phyloP scores from a whole-genome alignment of 35 echinoderm and acorn worm species.

The Hemicentrotus pulcherrimus region DNA sequence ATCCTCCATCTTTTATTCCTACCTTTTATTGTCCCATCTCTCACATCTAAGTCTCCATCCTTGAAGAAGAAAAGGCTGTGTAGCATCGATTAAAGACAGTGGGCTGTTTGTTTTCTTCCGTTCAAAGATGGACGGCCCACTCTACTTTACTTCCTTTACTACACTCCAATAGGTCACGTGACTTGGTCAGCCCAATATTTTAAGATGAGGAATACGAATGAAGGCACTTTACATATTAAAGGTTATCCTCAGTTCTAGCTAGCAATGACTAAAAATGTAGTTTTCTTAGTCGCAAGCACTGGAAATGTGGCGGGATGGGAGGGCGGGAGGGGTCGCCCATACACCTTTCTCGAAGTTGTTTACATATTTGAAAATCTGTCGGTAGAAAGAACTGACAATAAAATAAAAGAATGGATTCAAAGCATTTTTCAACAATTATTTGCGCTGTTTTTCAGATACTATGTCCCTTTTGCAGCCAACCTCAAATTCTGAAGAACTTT shows the following conservation, averaged over 20 bases:
- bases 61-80: neutral
- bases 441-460: too few relatives aligned
- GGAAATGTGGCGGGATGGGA: neutral
- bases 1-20: too few relatives aligned
- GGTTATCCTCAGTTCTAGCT: neutral
- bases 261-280: neutral
- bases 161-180: neutral
- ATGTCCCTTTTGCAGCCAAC: too few relatives aligned
- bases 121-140: slow-evolving; percentile 2
- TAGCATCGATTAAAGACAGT: neutral
- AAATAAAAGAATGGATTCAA: too few relatives aligned
- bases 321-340: neutral
- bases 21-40: too few relatives aligned
- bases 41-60: neutral
- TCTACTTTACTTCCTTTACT: neutral
- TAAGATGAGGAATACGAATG: neutral
- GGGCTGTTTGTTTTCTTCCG: neutral
- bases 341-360: neutral
- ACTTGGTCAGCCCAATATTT: neutral
- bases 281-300: neutral
- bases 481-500: too few relatives aligned
- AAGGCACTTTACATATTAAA: neutral
- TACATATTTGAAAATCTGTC: too few relatives aligned
- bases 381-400: too few relatives aligned
- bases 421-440: too few relatives aligned